Evolutionary conservation across 1,140 invertebrate genomes (phyloP), one percentile per base, ranked within the genome.

Genomic region (Hydropsyche tenuis): DNA sequence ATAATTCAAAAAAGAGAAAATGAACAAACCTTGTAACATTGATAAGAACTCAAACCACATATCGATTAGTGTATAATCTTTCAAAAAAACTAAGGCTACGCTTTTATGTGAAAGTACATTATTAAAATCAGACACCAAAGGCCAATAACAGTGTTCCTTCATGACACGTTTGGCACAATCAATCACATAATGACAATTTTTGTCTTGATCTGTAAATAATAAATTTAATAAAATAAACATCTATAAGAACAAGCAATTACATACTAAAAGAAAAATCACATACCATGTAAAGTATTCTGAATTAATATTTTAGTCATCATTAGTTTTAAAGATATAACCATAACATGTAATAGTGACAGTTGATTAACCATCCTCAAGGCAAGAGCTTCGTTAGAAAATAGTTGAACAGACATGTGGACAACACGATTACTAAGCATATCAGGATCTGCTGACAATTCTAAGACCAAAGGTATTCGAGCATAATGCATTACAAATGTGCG

Each of bases 81-180:
- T 89, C 81, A 98, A 89, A 82, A 99, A 98, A 78, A 93, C 90
- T 72, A 95, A 81, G 0, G 96, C 96, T 16, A 99, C 94, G 11
- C 92, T 93, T 77, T 91, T 88, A 83, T 99, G 97, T 0, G 95
- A 96, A 0, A 99, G 86, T n/a, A 99, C 93, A 83, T 98, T 99
- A 81, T 98, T 98, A 43, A 99, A 89, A 86, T 99, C 97, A 0
- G 95, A 97, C 43, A 99, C 95, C 1, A 98, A 86, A 11, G 97
- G 96, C 96, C 96, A 99, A 84, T 98, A 99, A 85, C 96, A 97
- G 84, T 99, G 97, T 80, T 98, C 94, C 83, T 96, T 97, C 94
- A 99, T 97, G 4, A 97, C 93, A 76, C 92, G 88, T 75, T 92
- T 88, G 12, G 90, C 92, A 82, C 96, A 98, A 80, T 98, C 95